Evolutionary conservation across 2,113 vertebrate species (phyloP).

Genomic region (Pachypanchax playfairii): DNA sequence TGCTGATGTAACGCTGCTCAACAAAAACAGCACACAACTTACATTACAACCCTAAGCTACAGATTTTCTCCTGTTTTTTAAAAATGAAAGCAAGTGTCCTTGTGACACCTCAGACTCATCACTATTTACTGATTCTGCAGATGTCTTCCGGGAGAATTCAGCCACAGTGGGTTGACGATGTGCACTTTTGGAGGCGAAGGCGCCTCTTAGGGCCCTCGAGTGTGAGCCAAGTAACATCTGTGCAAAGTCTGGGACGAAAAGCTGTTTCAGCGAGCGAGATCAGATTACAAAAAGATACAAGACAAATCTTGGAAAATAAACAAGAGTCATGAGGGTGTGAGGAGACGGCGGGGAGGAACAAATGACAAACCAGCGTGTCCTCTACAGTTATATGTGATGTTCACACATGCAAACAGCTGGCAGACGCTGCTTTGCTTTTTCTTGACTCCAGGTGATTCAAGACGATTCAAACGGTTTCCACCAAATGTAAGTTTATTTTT

Average conservation of each 20-base stretch:
- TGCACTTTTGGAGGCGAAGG: constrained; percentile 65
- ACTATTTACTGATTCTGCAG: constrained; percentile 53
- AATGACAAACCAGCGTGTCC: background rate
- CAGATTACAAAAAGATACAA: constrained; percentile 67
- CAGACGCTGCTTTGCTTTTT: too few relatives aligned
- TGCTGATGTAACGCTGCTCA: constrained; percentile 61
- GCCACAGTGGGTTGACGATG: constrained; percentile 33
- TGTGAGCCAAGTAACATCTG: constrained; percentile 71
- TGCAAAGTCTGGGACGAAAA: constrained; percentile 75
- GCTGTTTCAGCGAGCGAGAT: constrained; percentile 57
- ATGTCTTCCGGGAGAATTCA: constrained; percentile 47
- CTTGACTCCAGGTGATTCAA: constrained; percentile 1
- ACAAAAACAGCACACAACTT: constrained; percentile 49
- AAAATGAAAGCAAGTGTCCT: background rate
- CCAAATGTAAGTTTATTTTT: too few relatives aligned
- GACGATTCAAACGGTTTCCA: background rate
- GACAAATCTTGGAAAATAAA: constrained; percentile 76
- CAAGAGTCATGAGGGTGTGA: constrained; percentile 56
- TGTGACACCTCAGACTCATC: constrained; percentile 24
- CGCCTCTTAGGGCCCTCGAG: constrained; percentile 55
- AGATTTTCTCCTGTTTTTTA: too few relatives aligned
- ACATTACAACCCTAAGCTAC: background rate
- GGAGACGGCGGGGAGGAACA: constrained; percentile 46
- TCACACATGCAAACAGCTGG: too few relatives aligned
- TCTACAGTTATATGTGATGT: background rate